A percentile compares a stretch with the other conserved stretches of the same genome.
Evolutionary conservation across 2,888 invertebrate genomes (phyloP).

Genomic region (Leptopterna dolabrata): DNA sequence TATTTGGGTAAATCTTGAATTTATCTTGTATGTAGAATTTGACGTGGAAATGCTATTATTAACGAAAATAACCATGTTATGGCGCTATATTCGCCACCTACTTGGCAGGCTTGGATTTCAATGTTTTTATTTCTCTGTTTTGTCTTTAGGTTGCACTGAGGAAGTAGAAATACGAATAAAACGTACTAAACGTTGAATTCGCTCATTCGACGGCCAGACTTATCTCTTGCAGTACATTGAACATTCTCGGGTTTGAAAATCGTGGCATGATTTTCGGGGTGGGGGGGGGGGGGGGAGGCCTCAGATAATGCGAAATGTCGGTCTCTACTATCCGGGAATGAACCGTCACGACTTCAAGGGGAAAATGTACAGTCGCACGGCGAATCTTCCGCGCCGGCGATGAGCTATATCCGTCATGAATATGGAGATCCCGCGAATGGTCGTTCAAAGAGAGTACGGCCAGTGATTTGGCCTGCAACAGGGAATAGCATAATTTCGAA

Average conservation of each 20-base stretch:
- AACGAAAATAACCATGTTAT: too few species aligned
- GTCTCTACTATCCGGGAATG: too few species aligned
- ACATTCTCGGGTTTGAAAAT: not conserved
- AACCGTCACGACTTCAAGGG: not conserved
- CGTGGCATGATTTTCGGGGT: not conserved
- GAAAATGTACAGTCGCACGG: not conserved
- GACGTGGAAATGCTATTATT: too few species aligned
- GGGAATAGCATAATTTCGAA: not conserved
- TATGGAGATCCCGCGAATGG: not conserved
- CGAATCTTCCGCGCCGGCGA: not conserved
- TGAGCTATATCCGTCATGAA: not conserved
- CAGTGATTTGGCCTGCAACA: not conserved
- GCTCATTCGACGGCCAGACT: not conserved
- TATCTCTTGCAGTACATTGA: not conserved
- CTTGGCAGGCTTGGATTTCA: too few species aligned
- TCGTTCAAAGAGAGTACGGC: not conserved
- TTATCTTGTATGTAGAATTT: too few species aligned
- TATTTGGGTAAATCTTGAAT: too few species aligned
- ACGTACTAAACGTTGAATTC: not conserved
- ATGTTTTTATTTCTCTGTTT: too few species aligned
- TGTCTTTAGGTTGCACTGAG: too few species aligned
- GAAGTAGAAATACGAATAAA: too few species aligned
- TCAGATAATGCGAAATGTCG: not conserved
- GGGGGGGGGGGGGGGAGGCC: too few species aligned
- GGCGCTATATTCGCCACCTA: too few species aligned